Evolutionary conservation across 2,113 vertebrate genomes (phyloP).

Genomic region (Apteryx owenii): DNA sequence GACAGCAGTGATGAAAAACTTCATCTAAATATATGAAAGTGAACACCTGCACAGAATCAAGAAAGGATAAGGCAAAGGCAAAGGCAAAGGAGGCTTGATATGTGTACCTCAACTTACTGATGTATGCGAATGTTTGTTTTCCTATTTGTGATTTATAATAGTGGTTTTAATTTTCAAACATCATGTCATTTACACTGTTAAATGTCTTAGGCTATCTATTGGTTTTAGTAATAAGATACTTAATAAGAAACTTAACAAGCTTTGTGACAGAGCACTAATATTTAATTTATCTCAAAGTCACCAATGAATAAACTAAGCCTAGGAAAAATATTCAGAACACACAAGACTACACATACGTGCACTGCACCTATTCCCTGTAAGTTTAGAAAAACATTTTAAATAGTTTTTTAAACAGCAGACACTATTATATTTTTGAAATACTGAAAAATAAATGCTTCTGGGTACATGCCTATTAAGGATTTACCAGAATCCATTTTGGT

Average conservation of each 20-base stretch:
- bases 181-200: background rate
- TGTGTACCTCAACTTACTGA: background rate
- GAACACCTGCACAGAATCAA: background rate
- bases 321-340: background rate
- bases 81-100: background rate
- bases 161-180: background rate
- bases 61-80: background rate
- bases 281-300: constrained; percentile 28
- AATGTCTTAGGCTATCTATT: background rate
- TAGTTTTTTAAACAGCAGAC: background rate
- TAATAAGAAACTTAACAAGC: background rate
- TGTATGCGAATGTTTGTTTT: background rate
- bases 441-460: background rate
- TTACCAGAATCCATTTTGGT: background rate
- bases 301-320: constrained; percentile 18
- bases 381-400: constrained; percentile 48
- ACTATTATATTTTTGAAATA: background rate
- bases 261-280: background rate
- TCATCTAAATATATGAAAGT: background rate
- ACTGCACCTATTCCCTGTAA: constrained; percentile 15
- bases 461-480: background rate
- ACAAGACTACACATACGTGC: background rate
- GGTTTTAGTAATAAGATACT: background rate
- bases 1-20: background rate
- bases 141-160: background rate